Evolutionary conservation across 1,140 invertebrate species (phyloP).

Genomic region (Rhagoletis zephyria): DNA sequence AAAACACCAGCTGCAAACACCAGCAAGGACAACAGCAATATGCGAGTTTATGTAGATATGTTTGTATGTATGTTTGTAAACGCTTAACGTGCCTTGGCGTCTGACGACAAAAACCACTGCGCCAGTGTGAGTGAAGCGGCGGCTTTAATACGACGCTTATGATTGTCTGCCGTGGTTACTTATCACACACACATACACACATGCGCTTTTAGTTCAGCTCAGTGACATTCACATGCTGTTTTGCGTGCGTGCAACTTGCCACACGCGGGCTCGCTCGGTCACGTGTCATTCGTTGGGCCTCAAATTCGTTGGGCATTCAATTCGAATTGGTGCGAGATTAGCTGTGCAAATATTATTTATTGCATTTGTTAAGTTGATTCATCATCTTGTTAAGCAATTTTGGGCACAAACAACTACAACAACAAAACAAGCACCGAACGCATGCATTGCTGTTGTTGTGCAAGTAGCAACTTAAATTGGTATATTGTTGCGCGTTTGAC

Average conservation of each 20-base stretch:
- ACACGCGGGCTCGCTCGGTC: conserved; percentile 29
- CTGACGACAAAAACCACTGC: conserved; percentile 21
- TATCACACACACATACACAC: neutral
- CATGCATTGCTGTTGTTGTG: neutral
- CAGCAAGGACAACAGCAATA: neutral
- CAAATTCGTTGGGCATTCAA: conserved; percentile 47
- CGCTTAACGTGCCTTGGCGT: neutral
- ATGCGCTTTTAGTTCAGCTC: neutral
- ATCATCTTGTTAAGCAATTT: conserved; percentile 65
- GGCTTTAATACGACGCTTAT: neutral
- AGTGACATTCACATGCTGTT: conserved; percentile 25
- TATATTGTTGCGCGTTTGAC: neutral
- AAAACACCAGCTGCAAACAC: neutral
- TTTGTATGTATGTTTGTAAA: neutral
- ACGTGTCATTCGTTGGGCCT: conserved; percentile 30
- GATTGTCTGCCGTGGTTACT: conserved; percentile 38
- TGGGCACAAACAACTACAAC: neutral
- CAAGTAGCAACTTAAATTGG: neutral
- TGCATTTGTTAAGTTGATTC: conserved; percentile 66
- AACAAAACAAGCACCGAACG: neutral
- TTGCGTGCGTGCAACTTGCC: neutral
- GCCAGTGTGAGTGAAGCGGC: neutral
- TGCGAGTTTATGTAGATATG: too few relatives aligned
- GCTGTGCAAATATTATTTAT: conserved; percentile 71
- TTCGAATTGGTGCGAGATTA: conserved; percentile 61